Evolutionary conservation across 64 coral and sea anemone species (phyloP), one percentile per base, ranked within the genome.

Genomic region (Platygyra sinensis): DNA sequence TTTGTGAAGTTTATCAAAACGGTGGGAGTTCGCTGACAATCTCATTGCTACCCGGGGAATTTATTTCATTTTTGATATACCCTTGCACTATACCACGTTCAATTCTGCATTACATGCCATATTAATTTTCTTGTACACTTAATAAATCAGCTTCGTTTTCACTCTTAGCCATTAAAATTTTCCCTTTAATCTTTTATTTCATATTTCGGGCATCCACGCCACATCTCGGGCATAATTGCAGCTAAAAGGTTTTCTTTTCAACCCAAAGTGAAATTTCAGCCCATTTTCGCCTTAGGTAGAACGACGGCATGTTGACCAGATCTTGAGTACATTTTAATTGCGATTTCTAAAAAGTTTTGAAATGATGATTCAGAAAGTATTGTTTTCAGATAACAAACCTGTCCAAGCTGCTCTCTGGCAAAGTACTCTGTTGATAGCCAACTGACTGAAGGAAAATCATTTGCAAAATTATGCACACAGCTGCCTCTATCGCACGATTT

Each of bases 401-500:
- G 81, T 71, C 80, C n/a, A 85, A 72, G 11, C 38, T 85, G 36
- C 24, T 52, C 61, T 85, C 36, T 72, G 63, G 10, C 63, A 52
- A 69, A 85, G 81, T 69, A 42, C 81, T 50, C 51, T 85, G 81
- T 71, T 85, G 81, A 85, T 85, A 71, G 81, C 51, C 81, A 85
- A 85, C 62, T 52, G 81, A 85, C 81, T 72, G 24, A 11, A 42
- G 24, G 39, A 72, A 85, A 85, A 63, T 85, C 49, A 85, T 85
- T 85, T 85, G 81, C 81, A 85, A 85, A 85, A 85, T 85, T 71
- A 85, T 85, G 22, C 81, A 8, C 18, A 51, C 81, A 85, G 81
- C 81, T 85, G 81, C 30, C 29, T 67, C 8, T 5, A 13, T 39
- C 81, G 33, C 62, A 69, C 63, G 63, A 85, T 67, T 69, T 50